Conservation (phyloP, 1,140 invertebrate species). For the Druon quercuslanigerum region DNA sequence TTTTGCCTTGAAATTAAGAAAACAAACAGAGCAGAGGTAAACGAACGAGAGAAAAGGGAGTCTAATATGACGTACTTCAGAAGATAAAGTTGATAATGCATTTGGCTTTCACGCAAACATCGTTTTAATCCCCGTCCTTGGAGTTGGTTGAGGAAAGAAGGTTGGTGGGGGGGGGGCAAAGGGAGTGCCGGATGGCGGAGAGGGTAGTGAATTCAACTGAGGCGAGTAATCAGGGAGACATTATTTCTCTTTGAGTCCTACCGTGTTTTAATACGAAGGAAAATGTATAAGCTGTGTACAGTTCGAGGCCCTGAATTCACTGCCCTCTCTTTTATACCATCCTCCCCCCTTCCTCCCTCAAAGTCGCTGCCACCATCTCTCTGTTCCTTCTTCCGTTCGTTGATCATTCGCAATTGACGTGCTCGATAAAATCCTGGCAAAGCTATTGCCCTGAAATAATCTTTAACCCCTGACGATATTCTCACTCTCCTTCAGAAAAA, state of each 20-base stretch:
- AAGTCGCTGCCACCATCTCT: slow-evolving; percentile 23
- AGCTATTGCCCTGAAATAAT: slow-evolving; percentile 34
- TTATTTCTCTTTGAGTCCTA: slow-evolving; percentile 74
- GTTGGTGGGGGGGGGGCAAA: slow-evolving; percentile 35
- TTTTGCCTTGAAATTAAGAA: slow-evolving; percentile 61
- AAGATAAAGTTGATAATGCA: slow-evolving; percentile 75
- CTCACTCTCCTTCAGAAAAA: slow-evolving; percentile 33
- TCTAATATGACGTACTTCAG: slow-evolving; percentile 70
- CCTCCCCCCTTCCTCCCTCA: slow-evolving; percentile 3
- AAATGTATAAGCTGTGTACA: slow-evolving; percentile 67
- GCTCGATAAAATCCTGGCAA: slow-evolving; percentile 47
- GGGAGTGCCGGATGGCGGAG: slow-evolving; percentile 46
- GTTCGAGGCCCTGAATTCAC: slow-evolving; percentile 52
- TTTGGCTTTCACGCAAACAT: slow-evolving; percentile 76
- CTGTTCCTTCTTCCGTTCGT: slow-evolving; percentile 43
- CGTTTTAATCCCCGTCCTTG: slow-evolving; percentile 74
- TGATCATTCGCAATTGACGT: slow-evolving; percentile 63
- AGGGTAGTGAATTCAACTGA: slow-evolving; percentile 69
- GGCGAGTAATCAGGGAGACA: slow-evolving; percentile 75
- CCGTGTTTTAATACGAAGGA: slow-evolving; percentile 71
- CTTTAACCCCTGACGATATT: slow-evolving; percentile 43
- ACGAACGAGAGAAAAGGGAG: slow-evolving; percentile 69
- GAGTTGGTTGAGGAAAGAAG: slow-evolving; percentile 47
- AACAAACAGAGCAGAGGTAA: slow-evolving; percentile 54
- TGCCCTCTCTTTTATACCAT: slow-evolving; percentile 21